Conservation (phyloP, 2,888 invertebrate species). For the Phortica okadai region DNA sequence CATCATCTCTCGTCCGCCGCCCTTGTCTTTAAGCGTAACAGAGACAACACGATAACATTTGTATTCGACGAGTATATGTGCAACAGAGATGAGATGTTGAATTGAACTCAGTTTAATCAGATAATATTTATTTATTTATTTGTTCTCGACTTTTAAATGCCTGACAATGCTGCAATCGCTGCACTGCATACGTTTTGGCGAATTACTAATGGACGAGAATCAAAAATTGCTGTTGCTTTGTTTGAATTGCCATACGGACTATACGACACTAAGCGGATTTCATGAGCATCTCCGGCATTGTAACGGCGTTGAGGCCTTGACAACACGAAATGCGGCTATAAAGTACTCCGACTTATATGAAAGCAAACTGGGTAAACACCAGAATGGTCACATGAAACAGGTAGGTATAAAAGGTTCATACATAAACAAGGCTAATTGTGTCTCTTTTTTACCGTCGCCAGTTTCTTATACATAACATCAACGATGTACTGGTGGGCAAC, state of each 20-base stretch:
- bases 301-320: neutral
- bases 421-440: neutral
- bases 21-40: neutral
- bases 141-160: neutral
- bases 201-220: neutral
- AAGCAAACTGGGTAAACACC: neutral
- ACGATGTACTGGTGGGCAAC: neutral
- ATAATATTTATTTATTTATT: neutral
- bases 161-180: constrained; percentile 7
- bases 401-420: neutral
- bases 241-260: neutral
- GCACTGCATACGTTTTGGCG: constrained; percentile 13
- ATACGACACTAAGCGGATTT: neutral
- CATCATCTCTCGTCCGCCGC: neutral
- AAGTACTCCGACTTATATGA: neutral
- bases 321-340: neutral
- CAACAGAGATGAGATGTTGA: constrained; percentile 54
- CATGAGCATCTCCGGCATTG: neutral
- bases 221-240: constrained; percentile 2
- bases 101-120: neutral
- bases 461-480: neutral
- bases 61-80: constrained; percentile 40
- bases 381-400: neutral
- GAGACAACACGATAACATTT: constrained; percentile 6
- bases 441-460: neutral